Evolutionary conservation across 1,140 invertebrate species (phyloP).

Genomic region (Anastatus disparis): DNA sequence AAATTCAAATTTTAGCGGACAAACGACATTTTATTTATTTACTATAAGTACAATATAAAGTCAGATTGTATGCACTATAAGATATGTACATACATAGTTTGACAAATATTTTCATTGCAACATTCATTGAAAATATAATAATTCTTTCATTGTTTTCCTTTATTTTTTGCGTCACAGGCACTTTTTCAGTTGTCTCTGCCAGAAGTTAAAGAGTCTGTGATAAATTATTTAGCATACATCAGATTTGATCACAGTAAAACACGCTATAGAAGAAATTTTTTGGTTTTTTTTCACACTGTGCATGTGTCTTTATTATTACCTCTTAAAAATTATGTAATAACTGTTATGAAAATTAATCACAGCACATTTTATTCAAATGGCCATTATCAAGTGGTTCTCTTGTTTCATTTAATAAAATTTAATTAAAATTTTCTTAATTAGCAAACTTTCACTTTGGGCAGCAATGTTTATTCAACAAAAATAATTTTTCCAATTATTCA

Average conservation of each 20-base stretch:
- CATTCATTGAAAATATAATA: constrained; percentile 47
- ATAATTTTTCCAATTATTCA: too few relatives aligned
- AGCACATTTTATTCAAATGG: constrained; percentile 41
- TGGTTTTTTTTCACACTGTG: constrained; percentile 23
- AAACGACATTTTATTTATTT: constrained; percentile 56
- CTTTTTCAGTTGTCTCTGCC: constrained; percentile 53
- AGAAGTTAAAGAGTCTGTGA: constrained; percentile 46
- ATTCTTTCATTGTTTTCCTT: constrained; percentile 46
- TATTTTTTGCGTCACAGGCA: constrained; percentile 53
- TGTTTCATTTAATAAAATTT: not conserved
- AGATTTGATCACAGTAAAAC: constrained; percentile 46
- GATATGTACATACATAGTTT: constrained; percentile 44
- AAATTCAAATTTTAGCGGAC: constrained; percentile 40
- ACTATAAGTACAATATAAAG: constrained; percentile 53
- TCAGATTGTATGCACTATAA: constrained; percentile 45
- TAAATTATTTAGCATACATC: constrained; percentile 43
- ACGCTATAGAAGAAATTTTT: constrained; percentile 31
- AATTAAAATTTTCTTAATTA: constrained; percentile 1
- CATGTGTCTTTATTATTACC: constrained; percentile 4
- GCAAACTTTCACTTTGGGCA: not conserved
- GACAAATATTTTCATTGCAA: constrained; percentile 54
- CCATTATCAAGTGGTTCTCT: constrained; percentile 30
- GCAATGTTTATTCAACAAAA: not conserved
- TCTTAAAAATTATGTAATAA: constrained; percentile 32
- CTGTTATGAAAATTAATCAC: constrained; percentile 36